phyloP scores from a whole-genome alignment of 2,113 vertebrate species.

The Malaclemys terrapin region DNA sequence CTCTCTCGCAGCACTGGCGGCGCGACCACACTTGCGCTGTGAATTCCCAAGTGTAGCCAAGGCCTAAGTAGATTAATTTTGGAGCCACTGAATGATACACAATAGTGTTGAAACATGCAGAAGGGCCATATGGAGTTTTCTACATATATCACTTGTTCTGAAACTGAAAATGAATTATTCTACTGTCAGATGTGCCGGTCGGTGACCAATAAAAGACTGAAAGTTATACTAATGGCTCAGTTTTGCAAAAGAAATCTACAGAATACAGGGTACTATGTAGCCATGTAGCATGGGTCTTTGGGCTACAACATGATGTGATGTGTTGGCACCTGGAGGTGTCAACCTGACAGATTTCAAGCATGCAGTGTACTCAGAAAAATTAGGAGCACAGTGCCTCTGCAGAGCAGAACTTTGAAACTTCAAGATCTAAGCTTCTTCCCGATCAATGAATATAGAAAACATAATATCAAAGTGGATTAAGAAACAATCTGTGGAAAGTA shows the following conservation, averaged over 20 bases:
- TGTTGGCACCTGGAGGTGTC: background rate
- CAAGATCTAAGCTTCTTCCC: background rate
- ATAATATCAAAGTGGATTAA: slow-evolving; percentile 32
- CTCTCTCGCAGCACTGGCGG: too few species aligned
- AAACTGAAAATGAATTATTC: background rate
- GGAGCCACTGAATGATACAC: background rate
- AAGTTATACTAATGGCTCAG: background rate
- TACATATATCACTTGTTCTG: background rate
- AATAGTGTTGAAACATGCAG: background rate
- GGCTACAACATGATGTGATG: background rate
- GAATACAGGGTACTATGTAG: background rate
- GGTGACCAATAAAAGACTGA: background rate
- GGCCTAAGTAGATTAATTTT: background rate
- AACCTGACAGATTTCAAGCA: background rate
- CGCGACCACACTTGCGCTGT: too few species aligned
- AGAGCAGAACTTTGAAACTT: background rate
- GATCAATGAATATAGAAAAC: background rate
- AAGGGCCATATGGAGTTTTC: background rate
- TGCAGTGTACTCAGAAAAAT: background rate
- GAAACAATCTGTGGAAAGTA: slow-evolving; percentile 38
- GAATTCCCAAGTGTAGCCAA: too few species aligned
- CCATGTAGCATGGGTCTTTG: background rate
- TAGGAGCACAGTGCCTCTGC: background rate
- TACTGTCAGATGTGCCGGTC: background rate
- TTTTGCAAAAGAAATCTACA: background rate